Percentiles rank a stretch among this genome's conserved stretches.
Conservation (phyloP, 1,140 invertebrate species). For the Plodia interpunctella region DNA sequence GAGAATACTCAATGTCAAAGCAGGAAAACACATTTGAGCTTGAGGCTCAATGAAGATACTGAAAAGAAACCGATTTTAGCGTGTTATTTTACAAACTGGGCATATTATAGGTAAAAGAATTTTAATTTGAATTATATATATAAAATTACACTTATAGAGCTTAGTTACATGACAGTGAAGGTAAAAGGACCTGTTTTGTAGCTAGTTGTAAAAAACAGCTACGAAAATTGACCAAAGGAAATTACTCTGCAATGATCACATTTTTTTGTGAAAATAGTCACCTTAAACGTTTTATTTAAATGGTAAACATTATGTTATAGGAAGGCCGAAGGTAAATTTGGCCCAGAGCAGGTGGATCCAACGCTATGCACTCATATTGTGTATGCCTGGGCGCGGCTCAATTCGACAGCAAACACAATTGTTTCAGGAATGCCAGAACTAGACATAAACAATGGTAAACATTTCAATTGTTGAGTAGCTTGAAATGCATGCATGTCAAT, state of each 20-base stretch:
- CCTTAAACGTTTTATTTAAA: background rate
- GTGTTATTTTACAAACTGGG: conserved; percentile 88
- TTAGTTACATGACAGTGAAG: too few relatives aligned
- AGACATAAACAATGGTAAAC: conserved; percentile 82
- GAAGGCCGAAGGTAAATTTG: conserved; percentile 80
- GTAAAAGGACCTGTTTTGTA: too few relatives aligned
- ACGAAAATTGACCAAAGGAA: too few relatives aligned
- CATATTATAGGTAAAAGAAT: conserved; percentile 79
- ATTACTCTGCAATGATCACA: too few relatives aligned
- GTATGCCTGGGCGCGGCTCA: conserved; percentile 84
- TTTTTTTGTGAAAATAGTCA: too few relatives aligned
- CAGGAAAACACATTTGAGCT: conserved; percentile 42
- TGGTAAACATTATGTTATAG: conserved; percentile 50
- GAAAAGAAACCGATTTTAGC: conserved; percentile 78
- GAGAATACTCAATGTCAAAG: conserved; percentile 81
- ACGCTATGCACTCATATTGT: conserved; percentile 85
- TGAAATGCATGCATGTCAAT: too few relatives aligned
- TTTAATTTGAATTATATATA: too few relatives aligned
- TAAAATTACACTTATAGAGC: too few relatives aligned
- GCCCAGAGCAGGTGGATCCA: conserved; percentile 81
- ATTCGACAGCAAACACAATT: conserved; percentile 76
- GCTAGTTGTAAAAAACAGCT: too few relatives aligned
- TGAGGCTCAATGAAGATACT: conserved; percentile 24
- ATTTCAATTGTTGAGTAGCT: too few relatives aligned
- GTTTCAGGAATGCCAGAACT: conserved; percentile 81